Percentiles rank a stretch among this genome's conserved stretches.
These are phyloP conservation scores for Cyprinodon brontotheroides DNA, from an alignment of 2,113 vertebrate genomes.

Conservation along the genomic window DNA sequence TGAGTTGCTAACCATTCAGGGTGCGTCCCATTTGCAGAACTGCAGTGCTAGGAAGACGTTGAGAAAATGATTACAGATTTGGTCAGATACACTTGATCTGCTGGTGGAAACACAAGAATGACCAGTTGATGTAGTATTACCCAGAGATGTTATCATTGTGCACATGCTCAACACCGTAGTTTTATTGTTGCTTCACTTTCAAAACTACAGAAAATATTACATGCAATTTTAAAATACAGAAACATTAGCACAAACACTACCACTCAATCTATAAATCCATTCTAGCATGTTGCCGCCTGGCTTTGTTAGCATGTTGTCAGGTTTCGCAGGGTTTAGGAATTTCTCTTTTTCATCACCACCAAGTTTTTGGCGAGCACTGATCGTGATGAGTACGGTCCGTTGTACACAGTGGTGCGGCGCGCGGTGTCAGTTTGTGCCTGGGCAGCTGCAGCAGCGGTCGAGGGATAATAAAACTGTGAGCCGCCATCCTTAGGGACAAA, in stretches of 20 bases:
- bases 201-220: constrained; percentile 13
- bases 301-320: constrained; percentile 4
- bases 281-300: not conserved
- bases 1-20: too few relatives aligned
- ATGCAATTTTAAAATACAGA: not conserved
- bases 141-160: not conserved
- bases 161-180: constrained; percentile 13
- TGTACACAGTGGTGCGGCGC: constrained; percentile 85
- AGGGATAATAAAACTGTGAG: constrained; percentile 85
- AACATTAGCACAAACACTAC: not conserved
- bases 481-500: constrained; percentile 79
- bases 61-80: too few relatives aligned
- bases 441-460: constrained; percentile 85
- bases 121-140: not conserved
- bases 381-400: constrained; percentile 52
- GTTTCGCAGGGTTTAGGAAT: constrained; percentile 21
- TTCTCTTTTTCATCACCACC: constrained; percentile 15
- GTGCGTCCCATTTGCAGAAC: too few relatives aligned
- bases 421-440: too few relatives aligned
- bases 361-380: constrained; percentile 72
- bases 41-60: too few relatives aligned
- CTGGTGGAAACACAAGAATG: too few relatives aligned
- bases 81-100: too few relatives aligned
- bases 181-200: constrained; percentile 15
- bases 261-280: not conserved